Base-by-base conservation (phyloP, 1,140 invertebrate genomes). In the Panagrolaimus sp. region DNA sequence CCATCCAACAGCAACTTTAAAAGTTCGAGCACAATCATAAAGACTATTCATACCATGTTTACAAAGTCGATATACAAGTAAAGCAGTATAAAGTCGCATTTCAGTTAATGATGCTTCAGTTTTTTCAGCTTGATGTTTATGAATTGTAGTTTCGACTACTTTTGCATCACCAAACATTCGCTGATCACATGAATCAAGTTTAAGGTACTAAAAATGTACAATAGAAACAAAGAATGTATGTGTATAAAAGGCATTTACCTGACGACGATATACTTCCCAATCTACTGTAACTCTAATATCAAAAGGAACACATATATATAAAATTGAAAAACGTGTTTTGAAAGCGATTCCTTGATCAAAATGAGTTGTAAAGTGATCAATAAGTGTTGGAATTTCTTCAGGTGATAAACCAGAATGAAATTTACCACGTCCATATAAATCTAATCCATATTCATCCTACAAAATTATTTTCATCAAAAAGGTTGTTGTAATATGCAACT, bases 1-100 rank as follows among this genome's bases (percentile, higher is more conserved):
- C 51, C 51, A 57, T 57, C 51, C 51, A 2, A 57, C 51, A 1
- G 51, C 51, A 20, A 57, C 51, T 57, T 57, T 57, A 13, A 57
- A 57, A 5, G 27, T 27, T 20, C 51, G 51, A 57, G 51, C 51
- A 57, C 27, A 25, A 27, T 57, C 51, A 27, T 57, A 57, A 20
- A 57, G 16, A 57, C 51, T 57, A 11, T 20, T 57, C 51, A 57
- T 57, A n/a, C 51, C 51, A 27, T 57, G 27, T 27, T 57, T 57
- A 27, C 51, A 57, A 27, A 57, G 51, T 16, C 51, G 51, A 57
- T 57, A 27, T 11, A 64, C 38, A 9, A 64, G 20, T 14, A 64
- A 20, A 43, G 44, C 44, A 64, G 63, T 46, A 27, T 44, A 64
- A 27, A 64, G 63, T 9, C 63, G 63, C 63, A 64, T 64, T 64